Evolutionary conservation across 2,113 vertebrate genomes (phyloP).

Genomic region (Rhinichthys klamathensis): DNA sequence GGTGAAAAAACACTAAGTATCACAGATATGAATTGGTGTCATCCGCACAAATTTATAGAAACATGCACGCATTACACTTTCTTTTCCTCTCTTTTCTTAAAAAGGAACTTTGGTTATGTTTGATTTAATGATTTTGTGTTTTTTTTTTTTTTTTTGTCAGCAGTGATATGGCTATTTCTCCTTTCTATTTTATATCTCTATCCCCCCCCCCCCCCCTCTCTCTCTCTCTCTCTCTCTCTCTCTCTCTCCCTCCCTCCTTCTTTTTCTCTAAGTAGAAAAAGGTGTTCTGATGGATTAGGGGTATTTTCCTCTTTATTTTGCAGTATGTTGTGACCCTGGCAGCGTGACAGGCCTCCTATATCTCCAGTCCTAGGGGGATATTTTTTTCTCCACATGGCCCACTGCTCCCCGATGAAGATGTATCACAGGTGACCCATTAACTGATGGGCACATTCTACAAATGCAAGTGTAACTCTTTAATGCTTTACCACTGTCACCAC

Average conservation of each 20-base stretch:
- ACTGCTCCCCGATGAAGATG: slow-evolving; percentile 62
- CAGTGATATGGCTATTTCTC: neutral
- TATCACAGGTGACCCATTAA: slow-evolving; percentile 55
- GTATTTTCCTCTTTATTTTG: slow-evolving; percentile 57
- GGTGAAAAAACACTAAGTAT: too few species aligned
- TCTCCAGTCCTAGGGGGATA: slow-evolving; percentile 45
- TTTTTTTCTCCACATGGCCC: slow-evolving; percentile 27
- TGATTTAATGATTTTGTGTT: neutral
- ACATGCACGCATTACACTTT: neutral
- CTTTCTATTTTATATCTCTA: slow-evolving; percentile 15
- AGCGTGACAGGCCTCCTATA: slow-evolving; percentile 58
- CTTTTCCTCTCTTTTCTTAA: neutral
- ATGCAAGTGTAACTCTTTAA: slow-evolving; percentile 57
- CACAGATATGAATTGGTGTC: neutral
- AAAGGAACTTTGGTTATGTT: neutral
- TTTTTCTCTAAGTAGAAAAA: slow-evolving; percentile 41
- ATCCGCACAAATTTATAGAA: neutral
- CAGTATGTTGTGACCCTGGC: slow-evolving; percentile 57
- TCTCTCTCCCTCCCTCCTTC: neutral
- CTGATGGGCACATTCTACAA: slow-evolving; percentile 52
- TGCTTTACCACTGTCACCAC: slow-evolving; percentile 42
- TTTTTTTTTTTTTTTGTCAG: neutral
- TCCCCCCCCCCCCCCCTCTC: neutral
- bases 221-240: neutral
- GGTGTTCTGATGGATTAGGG: slow-evolving; percentile 56